Conservation (phyloP, 2,888 invertebrate species). For the Andrena trimmerana region DNA sequence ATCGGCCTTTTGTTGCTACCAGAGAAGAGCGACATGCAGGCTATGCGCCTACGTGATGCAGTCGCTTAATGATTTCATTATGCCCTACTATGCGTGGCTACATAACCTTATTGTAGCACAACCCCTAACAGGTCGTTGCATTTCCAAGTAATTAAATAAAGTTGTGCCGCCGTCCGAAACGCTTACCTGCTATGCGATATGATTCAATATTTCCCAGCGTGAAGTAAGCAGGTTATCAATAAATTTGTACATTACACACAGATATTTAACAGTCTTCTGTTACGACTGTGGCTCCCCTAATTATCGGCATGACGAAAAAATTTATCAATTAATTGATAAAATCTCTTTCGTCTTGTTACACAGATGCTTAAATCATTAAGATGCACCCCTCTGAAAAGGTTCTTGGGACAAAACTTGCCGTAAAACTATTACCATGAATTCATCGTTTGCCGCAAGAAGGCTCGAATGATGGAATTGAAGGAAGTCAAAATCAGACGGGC, state of each 20-base stretch:
- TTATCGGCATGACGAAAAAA: too few relatives aligned
- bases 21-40: constrained; percentile 52
- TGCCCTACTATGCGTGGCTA: constrained; percentile 21
- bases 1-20: constrained; percentile 60
- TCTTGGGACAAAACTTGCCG: too few relatives aligned
- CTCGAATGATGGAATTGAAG: constrained; percentile 11
- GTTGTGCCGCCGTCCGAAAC: neutral
- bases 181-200: neutral
- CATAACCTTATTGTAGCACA: neutral
- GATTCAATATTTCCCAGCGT: neutral
- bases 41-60: constrained; percentile 59
- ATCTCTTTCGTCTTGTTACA: too few relatives aligned
- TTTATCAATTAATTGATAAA: too few relatives aligned
- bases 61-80: constrained; percentile 73
- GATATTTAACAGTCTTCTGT: too few relatives aligned
- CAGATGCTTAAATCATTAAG: too few relatives aligned
- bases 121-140: constrained; percentile 13
- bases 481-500: constrained; percentile 44
- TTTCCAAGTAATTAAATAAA: constrained; percentile 25
- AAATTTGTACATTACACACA: too few relatives aligned
- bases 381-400: too few relatives aligned
- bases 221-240: neutral
- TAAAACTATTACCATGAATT: neutral
- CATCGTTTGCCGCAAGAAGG: constrained; percentile 8
- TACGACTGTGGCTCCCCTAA: too few relatives aligned